Evolutionary conservation across 2,888 invertebrate genomes (phyloP), one percentile per base, ranked within the genome.

Genomic region (Operophtera brumata): DNA sequence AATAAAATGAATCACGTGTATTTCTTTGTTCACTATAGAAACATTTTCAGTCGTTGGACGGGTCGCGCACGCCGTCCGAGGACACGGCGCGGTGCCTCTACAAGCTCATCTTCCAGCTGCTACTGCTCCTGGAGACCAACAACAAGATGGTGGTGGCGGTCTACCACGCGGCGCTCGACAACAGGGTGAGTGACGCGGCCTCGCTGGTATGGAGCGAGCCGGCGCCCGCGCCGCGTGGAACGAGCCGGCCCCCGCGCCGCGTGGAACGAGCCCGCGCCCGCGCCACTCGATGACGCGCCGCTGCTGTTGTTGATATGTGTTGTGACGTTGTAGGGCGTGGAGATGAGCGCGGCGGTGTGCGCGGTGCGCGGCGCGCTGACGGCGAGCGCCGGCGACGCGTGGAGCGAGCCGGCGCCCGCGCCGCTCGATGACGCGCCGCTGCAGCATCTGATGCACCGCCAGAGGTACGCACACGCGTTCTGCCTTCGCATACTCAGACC

Each of bases 11-110:
- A 14, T 43, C 25, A 47, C 37, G 28, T 44, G n/a, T 43, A 9
- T 41, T 56, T 47, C 10, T 56, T 49, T 57, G 57, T 57, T 52
- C 12, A 57, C 35, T 40, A 26, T 55, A 54, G 49, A 55, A 55
- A 47, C 49, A 45, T 44, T 47, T 49, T 48, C 75, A 96, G 95
- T 95, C 94, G 73, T 90, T 94, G 73, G 96, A 98, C 80, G 93
- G 96, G 46, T 93, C 96, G 0, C 96, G 96, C 71, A 94, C 95
- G 1, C 94, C 0, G 92, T 0, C 94, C 51, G 98, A 98, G 71
- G 97, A 98, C 71, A 90, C 97, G 47, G 97, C 96, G 10, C 94
- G 96, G 62, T 93, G 96, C 48, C 91, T 99, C 14, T 98, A 98
- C 84, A 97, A 97, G 80, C 91, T 99, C 10, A 83, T 89, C 42